phyloP scores from a whole-genome alignment of 2,797 vertebrate genomes.

The Anisognathus igniventris region DNA sequence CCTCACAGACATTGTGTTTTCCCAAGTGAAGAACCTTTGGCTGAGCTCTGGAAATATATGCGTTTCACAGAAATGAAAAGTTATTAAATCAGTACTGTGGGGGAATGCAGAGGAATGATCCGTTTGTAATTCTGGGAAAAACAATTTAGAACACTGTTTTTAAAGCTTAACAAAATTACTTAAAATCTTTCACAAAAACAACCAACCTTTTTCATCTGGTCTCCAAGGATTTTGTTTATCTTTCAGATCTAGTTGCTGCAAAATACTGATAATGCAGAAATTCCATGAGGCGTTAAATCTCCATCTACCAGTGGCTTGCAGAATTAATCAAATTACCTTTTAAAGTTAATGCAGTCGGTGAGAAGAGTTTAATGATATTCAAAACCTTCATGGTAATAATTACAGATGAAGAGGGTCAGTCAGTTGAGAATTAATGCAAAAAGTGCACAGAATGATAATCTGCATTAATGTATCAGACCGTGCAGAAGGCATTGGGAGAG shows the following conservation, averaged over 20 bases:
- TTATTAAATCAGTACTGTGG: constrained; percentile 69
- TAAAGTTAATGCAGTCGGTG: constrained; percentile 73
- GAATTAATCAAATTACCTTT: constrained; percentile 81
- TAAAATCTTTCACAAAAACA: constrained; percentile 67
- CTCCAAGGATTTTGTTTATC: constrained; percentile 69
- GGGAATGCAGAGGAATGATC: constrained; percentile 65
- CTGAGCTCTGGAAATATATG: constrained; percentile 56
- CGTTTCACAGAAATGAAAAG: constrained; percentile 65
- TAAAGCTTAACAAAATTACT: constrained; percentile 71
- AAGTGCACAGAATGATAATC: constrained; percentile 72
- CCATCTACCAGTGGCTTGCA: constrained; percentile 68
- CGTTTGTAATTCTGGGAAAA: constrained; percentile 67
- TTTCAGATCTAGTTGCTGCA: constrained; percentile 74
- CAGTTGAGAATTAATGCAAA: constrained; percentile 76
- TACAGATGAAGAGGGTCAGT: constrained; percentile 77
- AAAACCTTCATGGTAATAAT: constrained; percentile 77
- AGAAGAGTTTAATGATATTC: constrained; percentile 78
- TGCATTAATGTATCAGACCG: constrained; percentile 58
- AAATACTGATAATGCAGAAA: constrained; percentile 75
- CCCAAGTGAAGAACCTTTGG: constrained; percentile 68
- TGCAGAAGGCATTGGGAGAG: constrained; percentile 51
- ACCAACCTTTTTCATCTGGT: constrained; percentile 57
- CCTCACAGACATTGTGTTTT: constrained; percentile 65
- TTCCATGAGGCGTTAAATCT: constrained; percentile 74
- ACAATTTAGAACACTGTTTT: constrained; percentile 66